Evolutionary conservation across 2,797 vertebrate genomes (phyloP).

Genomic region (Anolis apletophallus): DNA sequence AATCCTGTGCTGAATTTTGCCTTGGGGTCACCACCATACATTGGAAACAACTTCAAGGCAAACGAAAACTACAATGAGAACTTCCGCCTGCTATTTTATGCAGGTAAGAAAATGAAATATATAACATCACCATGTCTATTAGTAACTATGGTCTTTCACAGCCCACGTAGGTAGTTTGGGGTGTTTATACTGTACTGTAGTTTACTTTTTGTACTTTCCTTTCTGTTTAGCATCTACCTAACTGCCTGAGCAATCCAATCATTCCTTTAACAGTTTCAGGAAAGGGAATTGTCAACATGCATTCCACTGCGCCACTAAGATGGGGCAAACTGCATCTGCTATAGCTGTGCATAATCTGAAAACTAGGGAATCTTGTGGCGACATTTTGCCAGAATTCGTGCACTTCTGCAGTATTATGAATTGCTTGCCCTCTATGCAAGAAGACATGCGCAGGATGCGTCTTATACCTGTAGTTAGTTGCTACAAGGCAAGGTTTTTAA

Average conservation of each 20-base stretch:
- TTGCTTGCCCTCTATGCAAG: not conserved
- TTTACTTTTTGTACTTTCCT: not conserved
- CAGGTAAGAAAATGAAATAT: not conserved
- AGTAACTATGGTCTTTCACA: not conserved
- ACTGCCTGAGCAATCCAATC: not conserved
- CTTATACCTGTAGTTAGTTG: not conserved
- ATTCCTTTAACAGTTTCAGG: not conserved
- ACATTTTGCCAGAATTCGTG: not conserved
- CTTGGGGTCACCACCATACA: too few relatives aligned
- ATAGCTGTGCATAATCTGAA: not conserved
- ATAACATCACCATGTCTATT: not conserved
- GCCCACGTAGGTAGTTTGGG: not conserved
- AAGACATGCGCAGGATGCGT: not conserved
- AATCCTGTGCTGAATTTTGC: too few relatives aligned
- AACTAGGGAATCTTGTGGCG: not conserved
- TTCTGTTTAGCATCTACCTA: constrained; percentile 11
- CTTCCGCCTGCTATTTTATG: not conserved
- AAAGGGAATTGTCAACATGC: not conserved
- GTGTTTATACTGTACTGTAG: not conserved
- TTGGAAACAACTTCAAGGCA: too few relatives aligned
- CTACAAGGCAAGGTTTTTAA: not conserved
- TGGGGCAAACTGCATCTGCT: not conserved
- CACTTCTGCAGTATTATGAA: not conserved
- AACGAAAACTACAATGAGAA: not conserved
- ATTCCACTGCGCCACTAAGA: not conserved